Percentiles rank a stretch among this genome's conserved stretches.
Conservation (phyloP, 2,888 invertebrate species). For the Ypsolopha sequella region DNA sequence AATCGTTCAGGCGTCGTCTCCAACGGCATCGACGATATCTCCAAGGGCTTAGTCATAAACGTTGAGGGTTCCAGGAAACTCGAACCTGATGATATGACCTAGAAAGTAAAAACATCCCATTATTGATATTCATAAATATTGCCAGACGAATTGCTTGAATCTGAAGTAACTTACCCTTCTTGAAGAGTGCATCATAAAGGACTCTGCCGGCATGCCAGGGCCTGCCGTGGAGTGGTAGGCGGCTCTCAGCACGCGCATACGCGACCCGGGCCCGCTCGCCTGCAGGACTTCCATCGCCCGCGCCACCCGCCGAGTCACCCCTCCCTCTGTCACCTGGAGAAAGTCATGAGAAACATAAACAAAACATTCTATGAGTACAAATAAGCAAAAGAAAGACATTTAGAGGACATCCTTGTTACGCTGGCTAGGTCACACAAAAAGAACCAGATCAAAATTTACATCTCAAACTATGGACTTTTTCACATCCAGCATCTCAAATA, state of each 20-base stretch:
- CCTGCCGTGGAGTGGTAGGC: conserved; percentile 58
- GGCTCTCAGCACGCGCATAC: conserved; percentile 79
- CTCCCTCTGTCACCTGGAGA: conserved; percentile 51
- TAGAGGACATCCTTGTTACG: not conserved
- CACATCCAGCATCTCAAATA: too few relatives aligned
- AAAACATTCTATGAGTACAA: not conserved
- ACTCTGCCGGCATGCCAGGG: conserved; percentile 48
- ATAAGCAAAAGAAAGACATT: not conserved
- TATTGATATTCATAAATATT: not conserved
- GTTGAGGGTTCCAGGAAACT: conserved; percentile 44
- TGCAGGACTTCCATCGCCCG: conserved; percentile 78
- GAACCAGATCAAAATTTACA: too few relatives aligned
- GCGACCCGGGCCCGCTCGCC: conserved; percentile 76
- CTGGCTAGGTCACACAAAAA: too few relatives aligned
- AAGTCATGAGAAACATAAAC: not conserved
- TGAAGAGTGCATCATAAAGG: conserved; percentile 57
- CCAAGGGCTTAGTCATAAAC: conserved; percentile 30
- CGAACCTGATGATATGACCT: conserved; percentile 61
- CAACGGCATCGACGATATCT: conserved; percentile 56
- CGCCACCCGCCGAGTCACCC: conserved; percentile 62
- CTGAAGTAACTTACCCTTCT: conserved; percentile 32
- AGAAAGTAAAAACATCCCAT: conserved; percentile 18
- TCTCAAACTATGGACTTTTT: too few relatives aligned
- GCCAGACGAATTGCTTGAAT: too few relatives aligned
- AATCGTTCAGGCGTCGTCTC: conserved; percentile 39